Evolutionary conservation across 2,113 vertebrate genomes (phyloP), one percentile per base, ranked within the genome.

Genomic region (Oncorhynchus tshawytscha): DNA sequence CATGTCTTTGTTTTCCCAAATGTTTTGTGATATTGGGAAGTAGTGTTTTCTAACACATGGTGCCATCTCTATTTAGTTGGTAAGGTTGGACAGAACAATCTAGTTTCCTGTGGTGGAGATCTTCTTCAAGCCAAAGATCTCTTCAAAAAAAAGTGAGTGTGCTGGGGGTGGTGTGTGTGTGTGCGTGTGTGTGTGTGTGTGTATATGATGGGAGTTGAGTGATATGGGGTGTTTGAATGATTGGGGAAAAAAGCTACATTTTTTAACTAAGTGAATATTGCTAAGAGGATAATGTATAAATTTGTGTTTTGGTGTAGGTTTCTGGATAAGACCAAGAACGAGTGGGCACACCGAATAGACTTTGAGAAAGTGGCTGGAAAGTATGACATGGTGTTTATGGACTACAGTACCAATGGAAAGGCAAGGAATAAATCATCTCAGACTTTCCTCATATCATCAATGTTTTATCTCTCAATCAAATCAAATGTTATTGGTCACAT

Each of bases 281-380:
- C 39, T 11, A 11, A 45, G 39, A 45, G 39, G 39, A 45, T 9
- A 45, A 45, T 45, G 39, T 45, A 45, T 45, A 12, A 0, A 45
- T 45, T 78, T 78, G 1, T 49, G 66, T 84, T 74, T 78, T 31
- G n/a, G 60, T 24, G 1, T 84, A 97, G 96, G 84, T 97, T 97
- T 82, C 71, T 94, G 24, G 95, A 97, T 72, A 97, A 97, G 88
- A 97, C 96, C 0, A 96, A 95, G 84, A 97, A 97, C 9, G 90
- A 92, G 57, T 97, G 96, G 96, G 89, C 90, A 0, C n/a, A 89
- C 11, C 89, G 95, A 59, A 82, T 59, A 0, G 71, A 13, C 69
- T 97, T 97, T 87, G 87, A 94, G 85, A 97, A 97, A 80, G 93
- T 95, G 1, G 67, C 91, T 13, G 95, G 95, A 49, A 97, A 97